phyloP scores from a whole-genome alignment of 1,140 invertebrate species.

The Drosophila kepulauana region DNA sequence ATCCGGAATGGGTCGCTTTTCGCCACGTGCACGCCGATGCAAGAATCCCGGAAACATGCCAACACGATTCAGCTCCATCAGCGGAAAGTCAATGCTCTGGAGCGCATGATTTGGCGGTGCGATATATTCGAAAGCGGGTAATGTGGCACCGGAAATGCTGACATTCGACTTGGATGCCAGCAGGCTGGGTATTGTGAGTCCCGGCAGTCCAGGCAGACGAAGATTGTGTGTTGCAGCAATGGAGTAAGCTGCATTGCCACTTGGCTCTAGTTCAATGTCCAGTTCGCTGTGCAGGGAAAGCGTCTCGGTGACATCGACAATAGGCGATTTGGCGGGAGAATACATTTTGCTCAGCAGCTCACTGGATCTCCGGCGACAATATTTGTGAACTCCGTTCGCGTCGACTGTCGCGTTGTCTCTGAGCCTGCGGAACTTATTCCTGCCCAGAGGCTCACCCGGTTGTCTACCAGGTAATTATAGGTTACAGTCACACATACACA shows the following conservation, averaged over 20 bases:
- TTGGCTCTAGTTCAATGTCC: constrained; percentile 56
- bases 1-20: constrained; percentile 94
- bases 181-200: constrained; percentile 50
- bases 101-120: constrained; percentile 62
- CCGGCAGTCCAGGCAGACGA: constrained; percentile 49
- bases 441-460: constrained; percentile 35
- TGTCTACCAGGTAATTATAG: constrained; percentile 63
- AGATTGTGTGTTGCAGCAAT: constrained; percentile 51
- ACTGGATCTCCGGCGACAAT: not conserved
- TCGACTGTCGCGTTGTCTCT: constrained; percentile 57
- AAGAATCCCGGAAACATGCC: constrained; percentile 78
- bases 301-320: constrained; percentile 72
- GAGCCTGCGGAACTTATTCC: constrained; percentile 35
- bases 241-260: constrained; percentile 14
- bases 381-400: constrained; percentile 59
- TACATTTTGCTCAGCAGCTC: constrained; percentile 46
- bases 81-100: constrained; percentile 66
- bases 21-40: constrained; percentile 89
- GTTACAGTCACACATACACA: constrained; percentile 55
- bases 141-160: constrained; percentile 27
- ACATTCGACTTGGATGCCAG: constrained; percentile 39
- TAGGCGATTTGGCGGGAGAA: constrained; percentile 69
- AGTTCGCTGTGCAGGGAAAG: constrained; percentile 69
- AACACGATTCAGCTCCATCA: constrained; percentile 78
- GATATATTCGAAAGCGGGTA: constrained; percentile 79